These are phyloP conservation scores for Heterodera filipjevi DNA, from an alignment of 2,888 invertebrate species.

Conservation along the genomic window DNA sequence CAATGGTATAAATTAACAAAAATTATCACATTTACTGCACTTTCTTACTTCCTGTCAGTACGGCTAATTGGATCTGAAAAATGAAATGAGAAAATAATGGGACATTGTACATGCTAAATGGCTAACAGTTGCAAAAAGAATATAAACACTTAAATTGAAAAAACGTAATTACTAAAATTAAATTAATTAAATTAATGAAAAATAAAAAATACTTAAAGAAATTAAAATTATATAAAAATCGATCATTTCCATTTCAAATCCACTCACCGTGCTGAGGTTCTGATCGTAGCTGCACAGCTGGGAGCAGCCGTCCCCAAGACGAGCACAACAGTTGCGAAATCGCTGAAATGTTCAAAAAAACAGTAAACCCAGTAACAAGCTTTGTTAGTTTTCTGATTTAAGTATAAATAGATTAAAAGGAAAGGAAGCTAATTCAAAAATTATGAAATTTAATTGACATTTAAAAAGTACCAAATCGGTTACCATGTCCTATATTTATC, in stretches of 20 bases:
- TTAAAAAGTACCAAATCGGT: no score
- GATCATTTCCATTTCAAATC: neutral
- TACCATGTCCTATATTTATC: no score
- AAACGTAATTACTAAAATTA: no score
- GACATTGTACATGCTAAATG: no score
- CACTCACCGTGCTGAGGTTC: constrained; percentile 56
- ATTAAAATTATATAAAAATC: neutral
- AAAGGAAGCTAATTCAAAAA: no score
- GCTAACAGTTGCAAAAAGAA: no score
- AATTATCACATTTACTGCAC: neutral
- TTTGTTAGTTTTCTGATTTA: no score
- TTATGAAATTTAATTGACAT: no score
- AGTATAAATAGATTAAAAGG: no score
- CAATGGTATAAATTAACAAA: neutral
- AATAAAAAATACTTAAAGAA: neutral
- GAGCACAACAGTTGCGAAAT: constrained; percentile 61
- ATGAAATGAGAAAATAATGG: constrained; percentile 17
- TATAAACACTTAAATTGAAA: no score
- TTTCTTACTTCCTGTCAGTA: constrained; percentile 53
- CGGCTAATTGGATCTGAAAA: constrained; percentile 61
- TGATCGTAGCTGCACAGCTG: constrained; percentile 63
- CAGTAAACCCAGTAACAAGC: no score
- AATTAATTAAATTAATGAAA: no score
- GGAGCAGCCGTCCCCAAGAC: constrained; percentile 61
- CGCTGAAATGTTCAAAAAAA: constrained; percentile 57